Base-by-base conservation (phyloP, 2,888 invertebrate genomes). In the Cheilosia vernalis region DNA sequence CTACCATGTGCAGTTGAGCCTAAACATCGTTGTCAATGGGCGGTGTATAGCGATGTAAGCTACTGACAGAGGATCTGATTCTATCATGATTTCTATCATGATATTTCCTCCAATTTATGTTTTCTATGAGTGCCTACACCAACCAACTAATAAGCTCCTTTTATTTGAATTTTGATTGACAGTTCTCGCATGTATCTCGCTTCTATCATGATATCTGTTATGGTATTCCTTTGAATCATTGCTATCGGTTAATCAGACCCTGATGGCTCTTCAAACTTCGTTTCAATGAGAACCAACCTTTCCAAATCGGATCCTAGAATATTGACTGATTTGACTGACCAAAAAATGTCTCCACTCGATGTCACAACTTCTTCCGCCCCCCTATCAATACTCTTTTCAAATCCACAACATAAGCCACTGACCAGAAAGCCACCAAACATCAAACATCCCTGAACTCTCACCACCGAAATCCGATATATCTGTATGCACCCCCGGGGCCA, bases 391-490 rank as follows among this genome's bases (percentile, higher is more conserved):
- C 21, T 51, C 51, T 37, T 17, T 30, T 55, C 13, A 10, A 51
- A 51, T 51, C 51, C 51, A 27, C 24, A 21, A 24, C 21, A 24
- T 13, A 56, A 33, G 2, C 30, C 49, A 58, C 66, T 76, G 58
- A 30, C 77, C 77, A 44, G 13, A 61, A 47, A 30, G 53, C 53
- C 27, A 77, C 44, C 5, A 15, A 24, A 15, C 21, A 40, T 33
- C 5, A 15, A 24, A 15, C 21, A 40, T 21, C 60, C 40, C 24
- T 33, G 7, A 49, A 37, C 24, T 37, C 49, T 27, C 15, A 17
- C 55, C 19, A 58, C 47, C 49, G 49, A 60, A 47, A 37, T 49
- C 24, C 24, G 37, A 58, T 42, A 30, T 51, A 24, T 6, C 9
- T 13, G 6, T 15, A 2, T 15, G 13, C 51, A 72, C 72, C 33